Evolutionary conservation across 2,888 invertebrate species (phyloP).

Genomic region (Chalcosyrphus nemorum): DNA sequence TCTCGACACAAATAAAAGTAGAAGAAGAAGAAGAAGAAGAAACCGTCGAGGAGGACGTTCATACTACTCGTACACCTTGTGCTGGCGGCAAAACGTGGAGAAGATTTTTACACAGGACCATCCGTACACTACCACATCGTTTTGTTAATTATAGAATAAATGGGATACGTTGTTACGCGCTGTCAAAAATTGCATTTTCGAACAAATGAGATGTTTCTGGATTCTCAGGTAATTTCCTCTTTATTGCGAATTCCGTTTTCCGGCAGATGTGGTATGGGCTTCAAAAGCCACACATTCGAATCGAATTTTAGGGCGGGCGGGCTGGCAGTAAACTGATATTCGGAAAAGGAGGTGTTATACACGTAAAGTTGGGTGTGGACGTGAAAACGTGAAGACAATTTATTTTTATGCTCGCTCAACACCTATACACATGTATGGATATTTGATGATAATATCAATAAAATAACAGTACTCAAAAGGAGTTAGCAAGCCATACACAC

Average conservation of each 20-base stretch:
- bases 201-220: conserved; percentile 15
- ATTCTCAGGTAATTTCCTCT: conserved; percentile 26
- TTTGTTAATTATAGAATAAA: conserved; percentile 37
- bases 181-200: conserved; percentile 45
- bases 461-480: conserved; percentile 2
- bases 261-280: not conserved
- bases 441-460: conserved; percentile 10
- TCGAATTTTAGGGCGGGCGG: not conserved
- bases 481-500: not conserved
- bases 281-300: not conserved
- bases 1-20: not conserved
- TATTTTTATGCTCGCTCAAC: conserved; percentile 28
- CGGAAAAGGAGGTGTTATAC: not conserved
- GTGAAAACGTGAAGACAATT: conserved; percentile 9
- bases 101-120: not conserved
- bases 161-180: conserved; percentile 1
- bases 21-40: too few relatives aligned
- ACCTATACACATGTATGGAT: conserved; percentile 9
- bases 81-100: not conserved
- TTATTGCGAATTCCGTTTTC: conserved; percentile 13
- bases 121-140: not conserved
- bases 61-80: not conserved
- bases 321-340: not conserved
- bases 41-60: too few relatives aligned
- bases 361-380: not conserved